These are phyloP conservation scores for Elmis aenea DNA, from an alignment of 2,888 invertebrate genomes.

Conservation along the genomic window DNA sequence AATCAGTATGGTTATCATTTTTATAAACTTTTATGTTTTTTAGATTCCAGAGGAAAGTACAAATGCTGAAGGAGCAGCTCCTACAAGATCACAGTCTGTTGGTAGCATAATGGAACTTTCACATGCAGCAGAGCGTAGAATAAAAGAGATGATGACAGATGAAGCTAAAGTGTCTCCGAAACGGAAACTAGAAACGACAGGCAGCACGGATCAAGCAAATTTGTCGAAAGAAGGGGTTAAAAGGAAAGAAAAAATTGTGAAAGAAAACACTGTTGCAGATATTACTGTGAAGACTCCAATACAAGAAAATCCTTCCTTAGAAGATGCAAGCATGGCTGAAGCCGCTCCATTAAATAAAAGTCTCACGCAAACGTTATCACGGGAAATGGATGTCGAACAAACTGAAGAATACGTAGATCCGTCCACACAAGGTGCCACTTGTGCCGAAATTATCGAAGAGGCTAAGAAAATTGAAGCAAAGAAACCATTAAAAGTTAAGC, in stretches of 20 bases:
- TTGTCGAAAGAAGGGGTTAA: constrained; percentile 45
- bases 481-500: constrained; percentile 26
- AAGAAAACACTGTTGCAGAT: constrained; percentile 45
- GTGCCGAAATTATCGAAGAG: constrained; percentile 47
- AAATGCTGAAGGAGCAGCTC: constrained; percentile 41
- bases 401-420: constrained; percentile 33
- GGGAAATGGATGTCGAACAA: constrained; percentile 38
- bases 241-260: constrained; percentile 58
- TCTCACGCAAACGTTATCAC: constrained; percentile 38
- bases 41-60: constrained; percentile 35
- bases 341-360: constrained; percentile 37
- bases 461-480: constrained; percentile 39
- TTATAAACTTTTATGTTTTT: constrained; percentile 8
- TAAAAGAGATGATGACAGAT: constrained; percentile 66
- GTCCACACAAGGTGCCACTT: constrained; percentile 43
- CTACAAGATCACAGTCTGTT: constrained; percentile 60
- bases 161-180: constrained; percentile 57
- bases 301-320: constrained; percentile 30
- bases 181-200: constrained; percentile 70
- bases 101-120: constrained; percentile 71
- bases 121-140: constrained; percentile 66
- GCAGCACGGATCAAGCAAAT: constrained; percentile 61
- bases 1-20: too few relatives aligned
- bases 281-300: constrained; percentile 38
- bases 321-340: constrained; percentile 36